Evolutionary conservation across 2,797 vertebrate species (phyloP), one percentile per base, ranked within the genome.

Genomic region (Lutjanus argentimaculatus): DNA sequence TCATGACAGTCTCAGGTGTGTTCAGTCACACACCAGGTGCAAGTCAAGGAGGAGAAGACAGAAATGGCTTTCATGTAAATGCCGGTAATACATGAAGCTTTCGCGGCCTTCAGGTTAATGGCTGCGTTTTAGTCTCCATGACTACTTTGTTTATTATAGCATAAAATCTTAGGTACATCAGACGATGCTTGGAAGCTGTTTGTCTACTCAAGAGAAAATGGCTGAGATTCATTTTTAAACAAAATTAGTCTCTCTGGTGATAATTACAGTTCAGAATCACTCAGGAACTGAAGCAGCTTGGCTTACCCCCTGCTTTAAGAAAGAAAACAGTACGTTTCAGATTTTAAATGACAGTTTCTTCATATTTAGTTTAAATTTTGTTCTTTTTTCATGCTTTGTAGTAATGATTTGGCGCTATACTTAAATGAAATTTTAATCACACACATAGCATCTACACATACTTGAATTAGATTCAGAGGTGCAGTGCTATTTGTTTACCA

Each of bases 1-100:
- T 72, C 22, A n/a, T 56, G 53, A 70, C 79, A 21, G 66, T 57
- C 53, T 53, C 25, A 49, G 51, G 61, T 76, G 76, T 67, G 74
- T 66, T 67, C 51, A 51, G 12, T 67, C 40, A 40, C 1, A 30
- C 6, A 53, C 64, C 71, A 74, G 55, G 82, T 67, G 45, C 46
- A 79, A 16, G 46, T 25, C 52, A 48, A 6, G 7, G 8, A 21
- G 16, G 6, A 57, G 66, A 17, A 66, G 53, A 51, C 12, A 15
- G 14, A 42, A 48, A 4, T 42, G 30, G 52, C 14, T 40, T 25
- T 66, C 6, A n/a, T 64, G 62, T 48, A 73, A 19, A 67, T 57
- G 14, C n/a, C 62, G 13, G 57, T n/a, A n/a, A 64, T 19, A 12
- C 7, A 13, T 57, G 15, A 63, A 70, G 22, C 42, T 61, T 25